Conservation (phyloP, 2,113 vertebrate species). For the Megatriorchis doriae region DNA sequence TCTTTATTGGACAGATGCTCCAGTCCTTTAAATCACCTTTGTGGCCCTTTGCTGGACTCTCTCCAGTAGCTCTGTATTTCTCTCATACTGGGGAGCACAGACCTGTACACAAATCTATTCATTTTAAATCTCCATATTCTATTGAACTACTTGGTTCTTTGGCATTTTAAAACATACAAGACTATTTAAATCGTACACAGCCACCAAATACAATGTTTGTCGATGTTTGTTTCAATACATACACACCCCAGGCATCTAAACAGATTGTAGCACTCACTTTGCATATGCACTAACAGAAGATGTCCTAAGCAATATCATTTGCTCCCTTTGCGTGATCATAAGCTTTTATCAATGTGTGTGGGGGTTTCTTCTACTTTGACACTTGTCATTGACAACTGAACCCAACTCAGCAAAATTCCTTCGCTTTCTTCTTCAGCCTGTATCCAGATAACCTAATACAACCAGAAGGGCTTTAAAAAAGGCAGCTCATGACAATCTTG, state of each 20-base stretch:
- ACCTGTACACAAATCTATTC: not conserved
- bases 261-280: not conserved
- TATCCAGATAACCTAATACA: not conserved
- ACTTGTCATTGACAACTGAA: not conserved
- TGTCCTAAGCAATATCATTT: not conserved
- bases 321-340: not conserved
- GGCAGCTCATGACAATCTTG: not conserved
- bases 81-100: not conserved
- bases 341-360: not conserved
- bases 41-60: not conserved
- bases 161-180: not conserved
- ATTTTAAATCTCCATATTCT: not conserved
- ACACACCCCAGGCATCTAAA: not conserved
- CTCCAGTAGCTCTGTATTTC: not conserved
- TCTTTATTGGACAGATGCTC: not conserved
- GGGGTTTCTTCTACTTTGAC: not conserved
- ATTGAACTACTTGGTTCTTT: not conserved
- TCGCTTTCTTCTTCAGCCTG: not conserved
- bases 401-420: not conserved
- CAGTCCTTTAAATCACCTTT: not conserved
- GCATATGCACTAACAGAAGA: not conserved
- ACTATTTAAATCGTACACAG: not conserved
- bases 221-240: not conserved
- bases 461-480: not conserved
- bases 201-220: not conserved